Conservation (phyloP, 2,797 vertebrate genomes). For the Oreochromis mossambicus region DNA sequence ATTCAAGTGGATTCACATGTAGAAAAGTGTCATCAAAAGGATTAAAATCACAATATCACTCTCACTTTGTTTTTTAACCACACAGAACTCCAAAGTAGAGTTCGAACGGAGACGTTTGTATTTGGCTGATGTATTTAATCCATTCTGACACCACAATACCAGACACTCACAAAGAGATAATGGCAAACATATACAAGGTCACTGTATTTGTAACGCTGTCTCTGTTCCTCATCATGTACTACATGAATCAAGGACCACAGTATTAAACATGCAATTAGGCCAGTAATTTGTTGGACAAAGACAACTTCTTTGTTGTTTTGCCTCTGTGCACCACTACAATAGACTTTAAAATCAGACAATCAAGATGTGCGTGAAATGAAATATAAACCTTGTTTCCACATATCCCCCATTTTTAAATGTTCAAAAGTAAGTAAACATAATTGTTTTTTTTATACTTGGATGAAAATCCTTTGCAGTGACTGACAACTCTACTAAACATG, state of each 20-base stretch:
- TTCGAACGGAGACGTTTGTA: slow-evolving; percentile 17
- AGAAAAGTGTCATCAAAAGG: slow-evolving; percentile 14
- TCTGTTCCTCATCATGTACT: slow-evolving; percentile 31
- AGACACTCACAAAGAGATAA: slow-evolving; percentile 16
- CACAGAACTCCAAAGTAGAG: slow-evolving; percentile 1
- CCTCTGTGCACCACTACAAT: not conserved
- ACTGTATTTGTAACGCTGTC: not conserved
- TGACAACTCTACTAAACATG: not conserved
- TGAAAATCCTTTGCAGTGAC: not conserved
- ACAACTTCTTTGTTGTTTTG: not conserved
- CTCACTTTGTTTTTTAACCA: not conserved
- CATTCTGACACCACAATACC: slow-evolving; percentile 10
- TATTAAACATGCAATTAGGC: not conserved
- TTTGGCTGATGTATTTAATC: slow-evolving; percentile 6
- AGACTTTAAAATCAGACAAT: not conserved
- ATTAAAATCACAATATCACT: slow-evolving; percentile 11
- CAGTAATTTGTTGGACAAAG: not conserved
- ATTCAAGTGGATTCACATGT: slow-evolving; percentile 9
- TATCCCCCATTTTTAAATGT: not conserved
- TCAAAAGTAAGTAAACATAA: not conserved
- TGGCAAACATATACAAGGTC: slow-evolving; percentile 14
- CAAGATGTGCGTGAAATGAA: not conserved
- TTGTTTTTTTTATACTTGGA: not conserved
- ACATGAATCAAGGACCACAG: not conserved
- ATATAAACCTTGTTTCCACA: too few species aligned